Conservation (phyloP, 2,888 invertebrate species). For the Sesamia inferens region DNA sequence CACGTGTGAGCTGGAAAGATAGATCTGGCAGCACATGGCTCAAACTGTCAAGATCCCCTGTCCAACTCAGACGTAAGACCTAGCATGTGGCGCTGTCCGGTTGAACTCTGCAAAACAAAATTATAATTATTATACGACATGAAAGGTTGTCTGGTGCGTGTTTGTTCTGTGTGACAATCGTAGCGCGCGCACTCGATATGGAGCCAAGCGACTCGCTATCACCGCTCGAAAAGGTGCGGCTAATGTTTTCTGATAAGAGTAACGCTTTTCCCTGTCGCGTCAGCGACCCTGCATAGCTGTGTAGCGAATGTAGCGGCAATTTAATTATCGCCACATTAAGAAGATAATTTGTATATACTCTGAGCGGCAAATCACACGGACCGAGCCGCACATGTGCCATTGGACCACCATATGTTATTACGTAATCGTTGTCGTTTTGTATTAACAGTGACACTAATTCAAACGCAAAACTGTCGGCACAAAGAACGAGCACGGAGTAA, state of each 20-base stretch:
- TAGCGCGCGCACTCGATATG: constrained; percentile 78
- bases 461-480: constrained; percentile 60
- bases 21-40: constrained; percentile 88
- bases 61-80: constrained; percentile 90
- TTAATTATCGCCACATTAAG: constrained; percentile 69
- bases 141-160: constrained; percentile 68
- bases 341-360: constrained; percentile 72
- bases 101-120: constrained; percentile 75
- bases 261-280: constrained; percentile 86
- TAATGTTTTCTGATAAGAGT: constrained; percentile 87
- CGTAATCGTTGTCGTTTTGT: constrained; percentile 78
- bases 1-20: constrained; percentile 90
- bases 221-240: constrained; percentile 88
- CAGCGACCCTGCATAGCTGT: constrained; percentile 79
- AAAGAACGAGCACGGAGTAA: constrained; percentile 20
- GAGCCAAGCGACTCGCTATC: constrained; percentile 83
- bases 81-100: constrained; percentile 29
- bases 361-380: constrained; percentile 70
- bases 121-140: constrained; percentile 67
- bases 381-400: constrained; percentile 81
- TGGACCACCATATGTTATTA: constrained; percentile 84
- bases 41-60: constrained; percentile 90
- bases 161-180: constrained; percentile 81
- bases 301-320: constrained; percentile 75
- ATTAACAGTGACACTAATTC: constrained; percentile 72